A percentile compares a stretch with the other conserved stretches of the same genome.
Conservation (phyloP, 2,113 vertebrate genomes). For the Anoplopoma fimbria region DNA sequence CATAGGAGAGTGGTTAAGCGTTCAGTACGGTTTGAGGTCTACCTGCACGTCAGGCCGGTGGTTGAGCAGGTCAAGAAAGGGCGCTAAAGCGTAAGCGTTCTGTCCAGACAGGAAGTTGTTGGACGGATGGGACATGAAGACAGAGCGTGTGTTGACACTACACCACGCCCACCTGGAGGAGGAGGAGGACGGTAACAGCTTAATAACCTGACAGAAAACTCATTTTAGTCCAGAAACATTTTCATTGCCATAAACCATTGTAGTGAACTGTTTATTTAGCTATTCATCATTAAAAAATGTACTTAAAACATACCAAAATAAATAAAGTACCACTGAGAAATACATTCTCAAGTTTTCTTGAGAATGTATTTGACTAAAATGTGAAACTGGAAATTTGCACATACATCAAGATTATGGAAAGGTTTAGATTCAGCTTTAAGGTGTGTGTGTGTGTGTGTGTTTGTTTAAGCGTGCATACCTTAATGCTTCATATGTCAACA, state of each 20-base stretch:
- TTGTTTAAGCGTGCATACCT: constrained; percentile 49
- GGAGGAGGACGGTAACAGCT: neutral
- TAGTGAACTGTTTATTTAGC: too few relatives aligned
- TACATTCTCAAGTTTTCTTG: too few relatives aligned
- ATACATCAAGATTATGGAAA: neutral
- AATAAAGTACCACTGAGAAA: too few relatives aligned
- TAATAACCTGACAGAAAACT: neutral
- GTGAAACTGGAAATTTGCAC: neutral
- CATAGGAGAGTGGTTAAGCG: neutral
- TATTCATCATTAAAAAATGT: too few relatives aligned
- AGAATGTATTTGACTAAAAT: too few relatives aligned
- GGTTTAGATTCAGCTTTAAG: neutral
- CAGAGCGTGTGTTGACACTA: constrained; percentile 92
- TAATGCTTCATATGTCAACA: constrained; percentile 88
- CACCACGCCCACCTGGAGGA: constrained; percentile 93
- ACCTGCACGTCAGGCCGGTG: constrained; percentile 92
- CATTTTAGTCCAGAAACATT: neutral
- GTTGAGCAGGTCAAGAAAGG: constrained; percentile 94
- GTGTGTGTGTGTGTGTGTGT: constrained; percentile 7
- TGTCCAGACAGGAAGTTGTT: constrained; percentile 84
- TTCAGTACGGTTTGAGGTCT: neutral
- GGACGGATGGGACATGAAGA: constrained; percentile 87
- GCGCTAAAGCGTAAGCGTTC: constrained; percentile 90
- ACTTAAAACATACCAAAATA: too few relatives aligned
- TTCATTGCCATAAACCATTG: neutral